These are phyloP conservation scores for Matsumyia berberina DNA, from an alignment of 2,888 invertebrate species.

Conservation along the genomic window DNA sequence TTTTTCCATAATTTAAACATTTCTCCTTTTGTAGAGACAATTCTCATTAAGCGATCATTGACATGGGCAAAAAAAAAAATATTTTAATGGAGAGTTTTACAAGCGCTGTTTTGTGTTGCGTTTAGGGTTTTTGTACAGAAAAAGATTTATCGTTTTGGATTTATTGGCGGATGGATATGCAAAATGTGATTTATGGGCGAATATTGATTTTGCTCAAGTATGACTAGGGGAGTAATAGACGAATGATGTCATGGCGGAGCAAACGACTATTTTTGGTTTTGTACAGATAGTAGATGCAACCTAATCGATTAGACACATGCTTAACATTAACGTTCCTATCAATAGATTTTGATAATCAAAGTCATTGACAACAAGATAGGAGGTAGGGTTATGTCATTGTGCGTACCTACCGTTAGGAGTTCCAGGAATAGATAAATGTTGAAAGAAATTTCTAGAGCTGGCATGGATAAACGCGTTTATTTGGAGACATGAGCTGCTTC, in stretches of 20 bases:
- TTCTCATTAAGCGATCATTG: conserved; percentile 56
- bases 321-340: conserved; percentile 8
- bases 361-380: conserved; percentile 6
- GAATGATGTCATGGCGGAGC: conserved; percentile 43
- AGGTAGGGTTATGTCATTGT: neutral
- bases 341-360: conserved; percentile 18
- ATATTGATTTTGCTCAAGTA: conserved; percentile 27
- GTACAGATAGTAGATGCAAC: conserved; percentile 25
- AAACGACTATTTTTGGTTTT: conserved; percentile 42
- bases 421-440: conserved; percentile 14
- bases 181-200: conserved; percentile 23
- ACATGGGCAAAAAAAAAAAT: neutral
- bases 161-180: neutral
- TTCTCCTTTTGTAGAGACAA: neutral
- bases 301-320: conserved; percentile 41
- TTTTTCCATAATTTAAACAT: conserved; percentile 38
- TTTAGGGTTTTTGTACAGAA: neutral
- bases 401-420: conserved; percentile 1
- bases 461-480: neutral
- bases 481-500: neutral
- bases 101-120: neutral
- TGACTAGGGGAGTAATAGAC: neutral
- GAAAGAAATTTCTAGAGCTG: neutral
- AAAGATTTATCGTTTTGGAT: conserved; percentile 11
- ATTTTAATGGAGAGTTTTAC: conserved; percentile 5